A percentile compares a stretch with the other conserved stretches of the same genome.
Conservation (phyloP, 2,113 vertebrate species). For the Cyrtonyx montezumae region DNA sequence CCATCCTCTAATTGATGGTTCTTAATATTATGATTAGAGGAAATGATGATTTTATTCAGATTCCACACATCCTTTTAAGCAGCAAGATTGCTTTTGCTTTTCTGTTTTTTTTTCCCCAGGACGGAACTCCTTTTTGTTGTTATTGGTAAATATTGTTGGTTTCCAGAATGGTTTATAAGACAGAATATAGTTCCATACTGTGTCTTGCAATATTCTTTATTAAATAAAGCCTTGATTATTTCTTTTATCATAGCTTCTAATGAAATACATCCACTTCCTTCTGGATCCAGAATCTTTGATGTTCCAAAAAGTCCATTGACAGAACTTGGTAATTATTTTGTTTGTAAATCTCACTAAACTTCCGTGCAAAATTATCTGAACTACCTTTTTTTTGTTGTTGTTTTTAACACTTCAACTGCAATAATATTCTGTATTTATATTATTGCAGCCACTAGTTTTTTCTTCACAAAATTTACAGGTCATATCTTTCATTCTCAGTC, state of each 20-base stretch:
- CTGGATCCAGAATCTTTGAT: constrained; percentile 65
- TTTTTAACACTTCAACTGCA: neutral
- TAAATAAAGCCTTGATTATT: constrained; percentile 57
- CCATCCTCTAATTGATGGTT: neutral
- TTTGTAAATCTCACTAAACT: neutral
- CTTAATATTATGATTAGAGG: neutral
- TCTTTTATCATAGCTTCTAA: constrained; percentile 74
- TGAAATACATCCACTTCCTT: constrained; percentile 61
- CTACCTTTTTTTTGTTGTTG: neutral
- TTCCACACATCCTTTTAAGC: neutral
- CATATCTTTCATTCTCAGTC: neutral
- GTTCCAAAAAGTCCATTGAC: constrained; percentile 65
- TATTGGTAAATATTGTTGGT: neutral
- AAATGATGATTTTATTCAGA: neutral
- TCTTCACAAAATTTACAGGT: neutral
- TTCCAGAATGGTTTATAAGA: neutral
- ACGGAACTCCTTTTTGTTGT: neutral
- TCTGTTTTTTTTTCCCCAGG: neutral
- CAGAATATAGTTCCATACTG: neutral
- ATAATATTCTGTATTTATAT: neutral
- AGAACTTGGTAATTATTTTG: constrained; percentile 76
- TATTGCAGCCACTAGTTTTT: neutral
- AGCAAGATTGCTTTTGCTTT: neutral
- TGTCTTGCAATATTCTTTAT: neutral
- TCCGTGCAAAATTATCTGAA: neutral